phyloP scores from a whole-genome alignment of 2,888 invertebrate species.

The Rotaria socialis region DNA sequence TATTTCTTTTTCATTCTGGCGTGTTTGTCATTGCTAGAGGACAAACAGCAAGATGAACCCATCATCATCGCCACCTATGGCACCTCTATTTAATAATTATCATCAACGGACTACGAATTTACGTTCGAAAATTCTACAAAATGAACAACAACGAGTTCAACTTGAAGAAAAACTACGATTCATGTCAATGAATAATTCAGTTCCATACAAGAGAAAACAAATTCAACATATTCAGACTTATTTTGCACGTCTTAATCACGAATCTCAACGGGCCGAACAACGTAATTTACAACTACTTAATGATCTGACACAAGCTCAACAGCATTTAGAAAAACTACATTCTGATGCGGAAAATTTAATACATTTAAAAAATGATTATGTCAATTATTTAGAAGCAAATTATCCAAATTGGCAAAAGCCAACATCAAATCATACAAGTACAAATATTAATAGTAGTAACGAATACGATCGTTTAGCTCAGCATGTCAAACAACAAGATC shows the following conservation, averaged over 20 bases:
- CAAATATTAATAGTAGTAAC: not conserved
- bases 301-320: not conserved
- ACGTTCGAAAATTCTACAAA: conserved; percentile 33
- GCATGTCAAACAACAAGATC: not conserved
- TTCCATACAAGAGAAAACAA: not conserved
- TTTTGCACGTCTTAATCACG: not conserved
- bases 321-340: not conserved
- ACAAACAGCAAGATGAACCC: not conserved
- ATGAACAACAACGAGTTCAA: not conserved
- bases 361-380: not conserved
- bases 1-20: not conserved
- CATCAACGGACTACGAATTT: not conserved
- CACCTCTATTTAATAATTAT: not conserved
- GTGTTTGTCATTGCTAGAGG: not conserved
- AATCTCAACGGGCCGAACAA: conserved; percentile 6
- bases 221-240: not conserved
- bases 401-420: conserved; percentile 32
- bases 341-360: not conserved
- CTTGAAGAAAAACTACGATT: not conserved
- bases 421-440: not conserved
- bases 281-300: conserved; percentile 8
- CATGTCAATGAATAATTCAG: not conserved
- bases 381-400: not conserved
- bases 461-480: not conserved
- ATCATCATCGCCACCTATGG: not conserved